phyloP scores from a whole-genome alignment of 2,113 vertebrate species.

The Pelecanoides urinatrix region DNA sequence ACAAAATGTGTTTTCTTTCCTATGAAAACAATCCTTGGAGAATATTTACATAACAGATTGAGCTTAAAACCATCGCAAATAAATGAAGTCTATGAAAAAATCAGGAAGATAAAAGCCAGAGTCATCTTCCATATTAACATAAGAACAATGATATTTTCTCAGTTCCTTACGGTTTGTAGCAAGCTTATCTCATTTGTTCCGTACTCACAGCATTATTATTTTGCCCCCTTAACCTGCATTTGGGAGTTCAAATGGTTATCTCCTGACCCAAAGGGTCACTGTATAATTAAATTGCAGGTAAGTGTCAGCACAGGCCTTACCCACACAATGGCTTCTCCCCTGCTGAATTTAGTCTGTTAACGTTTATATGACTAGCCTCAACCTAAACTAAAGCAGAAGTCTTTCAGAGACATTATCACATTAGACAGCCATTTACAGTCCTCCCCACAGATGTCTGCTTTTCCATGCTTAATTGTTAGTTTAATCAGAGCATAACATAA shows the following conservation, averaged over 20 bases:
- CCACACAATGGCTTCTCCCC: neutral
- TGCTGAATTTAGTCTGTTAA: neutral
- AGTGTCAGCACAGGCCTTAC: neutral
- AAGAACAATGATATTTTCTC: neutral
- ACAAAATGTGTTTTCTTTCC: neutral
- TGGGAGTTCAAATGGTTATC: neutral
- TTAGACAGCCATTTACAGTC: neutral
- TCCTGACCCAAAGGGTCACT: neutral
- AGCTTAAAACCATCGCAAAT: neutral
- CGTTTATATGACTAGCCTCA: neutral
- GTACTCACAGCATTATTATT: neutral
- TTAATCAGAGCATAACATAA: neutral
- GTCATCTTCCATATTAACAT: neutral
- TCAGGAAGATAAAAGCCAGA: neutral
- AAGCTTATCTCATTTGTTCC: neutral
- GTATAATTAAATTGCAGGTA: neutral
- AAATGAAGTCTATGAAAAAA: neutral
- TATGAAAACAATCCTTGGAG: neutral
- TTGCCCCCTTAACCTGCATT: neutral
- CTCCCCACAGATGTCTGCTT: neutral
- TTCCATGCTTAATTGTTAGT: neutral
- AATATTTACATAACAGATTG: neutral
- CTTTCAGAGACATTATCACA: neutral
- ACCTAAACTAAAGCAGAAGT: neutral
- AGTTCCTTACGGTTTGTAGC: neutral